Evolutionary conservation across 2,797 vertebrate species (phyloP).

Genomic region (Heteromormyrus szaboi): DNA sequence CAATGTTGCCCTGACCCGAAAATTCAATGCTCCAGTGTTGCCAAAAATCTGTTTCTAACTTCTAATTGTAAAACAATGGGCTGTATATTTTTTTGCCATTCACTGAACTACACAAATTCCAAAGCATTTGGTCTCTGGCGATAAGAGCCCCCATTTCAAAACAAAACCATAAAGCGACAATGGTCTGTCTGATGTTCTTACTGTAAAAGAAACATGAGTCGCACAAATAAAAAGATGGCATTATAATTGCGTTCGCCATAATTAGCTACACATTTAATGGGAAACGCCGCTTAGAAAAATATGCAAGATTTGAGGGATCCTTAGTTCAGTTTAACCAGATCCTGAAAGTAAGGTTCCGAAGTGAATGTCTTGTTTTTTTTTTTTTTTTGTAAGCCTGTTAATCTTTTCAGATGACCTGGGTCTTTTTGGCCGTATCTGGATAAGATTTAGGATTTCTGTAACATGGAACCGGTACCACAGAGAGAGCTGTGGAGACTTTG

Average conservation of each 20-base stretch:
- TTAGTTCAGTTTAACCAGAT: background rate
- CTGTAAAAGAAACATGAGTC: slow-evolving; percentile 2
- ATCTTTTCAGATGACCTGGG: background rate
- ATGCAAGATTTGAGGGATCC: background rate
- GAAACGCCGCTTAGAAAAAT: background rate
- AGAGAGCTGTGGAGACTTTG: background rate
- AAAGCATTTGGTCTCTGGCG: background rate
- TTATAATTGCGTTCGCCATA: background rate
- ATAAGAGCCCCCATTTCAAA: background rate
- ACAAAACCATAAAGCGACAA: background rate
- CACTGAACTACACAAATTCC: background rate
- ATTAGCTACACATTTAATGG: background rate
- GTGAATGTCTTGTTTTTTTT: background rate
- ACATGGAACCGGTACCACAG: background rate
- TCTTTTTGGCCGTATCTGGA: background rate
- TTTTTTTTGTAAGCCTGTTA: background rate
- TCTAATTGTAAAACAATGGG: background rate
- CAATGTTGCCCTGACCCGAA: background rate
- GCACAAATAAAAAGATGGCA: background rate
- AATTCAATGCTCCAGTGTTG: background rate
- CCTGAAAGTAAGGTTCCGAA: background rate
- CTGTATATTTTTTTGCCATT: background rate
- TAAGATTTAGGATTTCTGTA: slow-evolving; percentile 1
- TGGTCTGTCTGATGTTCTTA: background rate
- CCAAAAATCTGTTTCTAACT: background rate